Evolutionary conservation across 1,140 invertebrate species (phyloP), one percentile per base, ranked within the genome.

Genomic region (Caligus rogercresseyi): DNA sequence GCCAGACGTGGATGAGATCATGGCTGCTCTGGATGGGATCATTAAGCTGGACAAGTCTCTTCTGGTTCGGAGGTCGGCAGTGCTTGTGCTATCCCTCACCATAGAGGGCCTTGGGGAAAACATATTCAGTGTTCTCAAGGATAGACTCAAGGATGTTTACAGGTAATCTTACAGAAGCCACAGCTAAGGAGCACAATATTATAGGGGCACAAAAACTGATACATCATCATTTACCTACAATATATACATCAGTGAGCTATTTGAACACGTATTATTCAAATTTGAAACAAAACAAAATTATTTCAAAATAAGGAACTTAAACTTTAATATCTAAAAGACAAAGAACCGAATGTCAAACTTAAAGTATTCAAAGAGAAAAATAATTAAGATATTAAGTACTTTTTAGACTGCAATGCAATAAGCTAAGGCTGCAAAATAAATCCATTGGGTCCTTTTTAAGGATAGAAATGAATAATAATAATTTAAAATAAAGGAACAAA

Each of bases 1-100:
- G 56, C 73, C 78, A 65, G 77, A 85, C 58, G 72, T 85, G 56
- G 79, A 79, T 67, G 87, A 89, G 78, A 43, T 61, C 11, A 61
- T 62, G 13, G 20, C 19, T 13, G 13, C 23, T 11, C 54, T 25
- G 24, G 20, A 60, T 60, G n/a, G 51, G 16, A 55, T 65, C n/a
- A 57, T 68, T n/a, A 16, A 31, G n/a, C 31, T 18, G 15, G 61
- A 69, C 16, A 52, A 63, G 11, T 54, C 54, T 69, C 77, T 86
- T 26, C 82, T 86, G 73, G 84, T 85, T 31, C 75, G 86, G 62
- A 75, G 85, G 68, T 86, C 87, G n/a, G 84, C 83, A 20, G 81
- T 86, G 4, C 73, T 87, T 69, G 81, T 89, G 11, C 75, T 85
- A 59, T 78, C 80, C 25, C 76, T 84, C 65, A 70, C 89, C 31